phyloP scores from a whole-genome alignment of 2,113 vertebrate genomes.

The Hippocampus comes region DNA sequence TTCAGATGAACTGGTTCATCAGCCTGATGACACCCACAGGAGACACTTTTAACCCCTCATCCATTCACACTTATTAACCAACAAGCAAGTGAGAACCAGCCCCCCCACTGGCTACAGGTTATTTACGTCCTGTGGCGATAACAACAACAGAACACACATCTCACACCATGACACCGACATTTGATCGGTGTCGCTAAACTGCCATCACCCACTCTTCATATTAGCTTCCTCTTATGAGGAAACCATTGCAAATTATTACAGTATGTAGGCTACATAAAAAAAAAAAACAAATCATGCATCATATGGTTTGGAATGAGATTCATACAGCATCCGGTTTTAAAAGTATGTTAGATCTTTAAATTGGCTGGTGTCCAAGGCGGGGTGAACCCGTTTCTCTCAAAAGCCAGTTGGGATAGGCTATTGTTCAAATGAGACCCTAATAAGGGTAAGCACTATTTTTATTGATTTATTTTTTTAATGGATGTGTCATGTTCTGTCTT shows the following conservation, averaged over 20 bases:
- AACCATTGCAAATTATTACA: background rate
- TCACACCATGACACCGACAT: conserved; percentile 16
- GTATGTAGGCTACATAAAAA: background rate
- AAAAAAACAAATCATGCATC: background rate
- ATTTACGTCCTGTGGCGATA: conserved; percentile 47
- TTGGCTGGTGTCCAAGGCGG: too few species aligned
- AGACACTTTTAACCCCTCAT: conserved; percentile 26
- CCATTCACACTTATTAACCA: conserved; percentile 59
- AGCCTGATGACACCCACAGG: conserved; percentile 29
- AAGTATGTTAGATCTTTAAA: too few species aligned
- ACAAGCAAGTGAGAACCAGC: conserved; percentile 46
- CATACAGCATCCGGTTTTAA: background rate
- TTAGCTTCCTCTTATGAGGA: background rate
- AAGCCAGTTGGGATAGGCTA: too few species aligned
- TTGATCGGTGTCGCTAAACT: conserved; percentile 34
- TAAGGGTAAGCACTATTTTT: too few species aligned
- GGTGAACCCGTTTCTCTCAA: too few species aligned
- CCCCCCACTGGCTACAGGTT: conserved; percentile 36
- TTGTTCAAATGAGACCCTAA: too few species aligned
- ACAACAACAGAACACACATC: conserved; percentile 20
- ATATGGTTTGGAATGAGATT: background rate
- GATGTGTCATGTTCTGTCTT: too few species aligned
- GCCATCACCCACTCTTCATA: conserved; percentile 15
- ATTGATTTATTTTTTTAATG: too few species aligned
- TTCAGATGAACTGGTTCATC: conserved; percentile 13